Conservation (phyloP, 1,140 invertebrate genomes). For the Subanguina moxae region DNA sequence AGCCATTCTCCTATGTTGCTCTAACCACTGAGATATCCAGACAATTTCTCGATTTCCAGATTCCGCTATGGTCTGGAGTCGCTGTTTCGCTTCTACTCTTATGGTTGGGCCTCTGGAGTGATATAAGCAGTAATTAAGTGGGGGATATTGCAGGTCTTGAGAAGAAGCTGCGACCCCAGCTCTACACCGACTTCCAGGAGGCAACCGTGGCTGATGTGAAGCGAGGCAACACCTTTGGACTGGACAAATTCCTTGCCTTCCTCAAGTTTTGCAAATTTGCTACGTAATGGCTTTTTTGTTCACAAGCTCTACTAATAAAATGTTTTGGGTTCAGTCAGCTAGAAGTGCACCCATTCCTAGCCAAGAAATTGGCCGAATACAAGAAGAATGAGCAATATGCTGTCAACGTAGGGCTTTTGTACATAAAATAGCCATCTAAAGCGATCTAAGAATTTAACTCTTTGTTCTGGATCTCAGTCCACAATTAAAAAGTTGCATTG, state of each 20-base stretch:
- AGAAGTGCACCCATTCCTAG: constrained; percentile 74
- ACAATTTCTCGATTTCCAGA: constrained; percentile 51
- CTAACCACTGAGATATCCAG: too few species aligned
- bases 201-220: constrained; percentile 89
- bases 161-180: constrained; percentile 81
- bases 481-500: too few species aligned
- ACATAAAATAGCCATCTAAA: not conserved
- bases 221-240: constrained; percentile 86
- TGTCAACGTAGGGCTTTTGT: constrained; percentile 44
- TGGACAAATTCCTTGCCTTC: constrained; percentile 99
- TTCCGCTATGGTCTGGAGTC: constrained; percentile 79
- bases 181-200: constrained; percentile 90
- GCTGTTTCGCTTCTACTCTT: constrained; percentile 96
- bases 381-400: constrained; percentile 89
- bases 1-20: too few species aligned
- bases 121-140: not conserved
- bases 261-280: constrained; percentile 66
- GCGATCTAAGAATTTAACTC: too few species aligned
- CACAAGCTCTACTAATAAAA: constrained; percentile 66
- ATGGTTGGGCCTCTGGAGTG: constrained; percentile 63
- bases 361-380: constrained; percentile 78
- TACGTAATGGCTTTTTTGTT: constrained; percentile 1
- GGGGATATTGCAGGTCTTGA: constrained; percentile 68
- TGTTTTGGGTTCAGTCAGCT: constrained; percentile 63
- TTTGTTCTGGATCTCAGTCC: too few species aligned